phyloP scores from a whole-genome alignment of 2,113 vertebrate genomes.

The Corythornis vintsioides region DNA sequence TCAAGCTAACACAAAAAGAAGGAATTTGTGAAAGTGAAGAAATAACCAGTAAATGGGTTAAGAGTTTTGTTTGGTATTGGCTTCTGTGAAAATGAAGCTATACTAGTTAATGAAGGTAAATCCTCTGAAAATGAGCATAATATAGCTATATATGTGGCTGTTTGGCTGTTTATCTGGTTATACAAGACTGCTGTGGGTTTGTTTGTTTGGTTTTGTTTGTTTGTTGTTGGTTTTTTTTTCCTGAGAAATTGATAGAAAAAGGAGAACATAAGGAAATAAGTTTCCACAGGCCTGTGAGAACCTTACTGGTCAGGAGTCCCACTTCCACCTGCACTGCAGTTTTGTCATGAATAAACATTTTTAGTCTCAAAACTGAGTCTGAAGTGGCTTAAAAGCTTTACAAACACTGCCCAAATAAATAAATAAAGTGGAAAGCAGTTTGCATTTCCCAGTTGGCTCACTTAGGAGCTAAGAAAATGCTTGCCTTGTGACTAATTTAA shows the following conservation, averaged over 20 bases:
- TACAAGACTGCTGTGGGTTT: neutral
- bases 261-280: neutral
- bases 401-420: neutral
- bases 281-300: neutral
- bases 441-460: neutral
- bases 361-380: neutral
- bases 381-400: neutral
- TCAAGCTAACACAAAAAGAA: neutral
- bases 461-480: neutral
- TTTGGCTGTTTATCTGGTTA: neutral
- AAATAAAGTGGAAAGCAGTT: neutral
- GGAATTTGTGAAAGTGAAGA: neutral
- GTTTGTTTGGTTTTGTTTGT: too few species aligned
- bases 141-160: neutral
- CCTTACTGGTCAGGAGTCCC: neutral
- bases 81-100: neutral
- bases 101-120: neutral
- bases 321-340: neutral
- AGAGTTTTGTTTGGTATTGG: neutral
- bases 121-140: neutral
- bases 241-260: neutral
- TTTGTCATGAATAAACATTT: neutral
- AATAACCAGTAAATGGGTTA: neutral
- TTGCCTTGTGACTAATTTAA: neutral
- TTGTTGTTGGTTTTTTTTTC: neutral